Conservation (phyloP, 2,888 invertebrate species). For the Sturmia bella region DNA sequence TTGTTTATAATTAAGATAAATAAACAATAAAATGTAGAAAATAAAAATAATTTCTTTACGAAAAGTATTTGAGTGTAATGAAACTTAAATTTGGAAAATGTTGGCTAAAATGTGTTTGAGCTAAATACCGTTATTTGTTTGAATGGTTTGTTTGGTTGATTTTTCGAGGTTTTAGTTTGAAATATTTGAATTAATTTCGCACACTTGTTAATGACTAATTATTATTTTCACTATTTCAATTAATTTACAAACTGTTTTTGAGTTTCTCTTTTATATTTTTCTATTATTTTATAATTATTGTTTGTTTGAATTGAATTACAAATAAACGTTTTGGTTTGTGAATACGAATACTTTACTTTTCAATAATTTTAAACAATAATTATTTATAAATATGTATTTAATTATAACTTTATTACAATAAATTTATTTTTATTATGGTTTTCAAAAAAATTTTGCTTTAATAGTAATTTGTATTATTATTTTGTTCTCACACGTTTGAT, state of each 20-base stretch:
- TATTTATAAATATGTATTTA: conserved; percentile 48
- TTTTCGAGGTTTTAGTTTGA: conserved; percentile 24
- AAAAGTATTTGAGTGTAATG: conserved; percentile 4
- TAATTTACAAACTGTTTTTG: conserved; percentile 29
- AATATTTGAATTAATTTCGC: conserved; percentile 20
- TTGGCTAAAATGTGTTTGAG: not conserved
- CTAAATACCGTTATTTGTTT: conserved; percentile 61
- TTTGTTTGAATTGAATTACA: conserved; percentile 40
- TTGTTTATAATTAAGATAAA: conserved; percentile 63
- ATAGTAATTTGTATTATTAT: conserved; percentile 40
- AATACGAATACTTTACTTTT: not conserved
- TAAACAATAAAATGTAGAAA: conserved; percentile 33
- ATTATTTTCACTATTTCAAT: not conserved
- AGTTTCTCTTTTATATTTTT: conserved; percentile 18
- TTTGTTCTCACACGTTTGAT: conserved; percentile 64
- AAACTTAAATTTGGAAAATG: not conserved
- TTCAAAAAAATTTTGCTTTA: conserved; percentile 30
- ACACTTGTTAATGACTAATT: conserved; percentile 12
- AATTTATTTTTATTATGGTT: conserved; percentile 30
- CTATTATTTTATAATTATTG: conserved; percentile 10
- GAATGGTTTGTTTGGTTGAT: conserved; percentile 33
- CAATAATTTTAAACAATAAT: conserved; percentile 30
- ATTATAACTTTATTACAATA: conserved; percentile 11
- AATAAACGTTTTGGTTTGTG: conserved; percentile 5
- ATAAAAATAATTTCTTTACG: not conserved